Percentiles rank a stretch among this genome's conserved stretches.
These are phyloP conservation scores for Actinia equina DNA, from an alignment of 64 coral and sea anemone species.

Conservation along the genomic window DNA sequence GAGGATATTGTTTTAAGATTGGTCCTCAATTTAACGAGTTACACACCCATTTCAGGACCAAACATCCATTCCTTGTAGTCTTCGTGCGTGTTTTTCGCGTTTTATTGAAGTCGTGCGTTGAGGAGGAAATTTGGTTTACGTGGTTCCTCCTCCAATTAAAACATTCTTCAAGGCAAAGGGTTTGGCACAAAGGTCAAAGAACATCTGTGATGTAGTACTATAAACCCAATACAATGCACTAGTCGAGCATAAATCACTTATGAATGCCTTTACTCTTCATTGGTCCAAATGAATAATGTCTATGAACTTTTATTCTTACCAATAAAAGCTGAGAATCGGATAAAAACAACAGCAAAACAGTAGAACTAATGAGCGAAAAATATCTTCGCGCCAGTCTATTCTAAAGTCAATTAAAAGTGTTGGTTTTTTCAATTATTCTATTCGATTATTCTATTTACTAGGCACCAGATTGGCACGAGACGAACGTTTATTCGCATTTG, in stretches of 20 bases:
- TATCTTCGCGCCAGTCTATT: conserved; percentile 21
- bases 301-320: background rate
- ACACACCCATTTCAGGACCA: background rate
- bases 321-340: background rate
- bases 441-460: conserved; percentile 14
- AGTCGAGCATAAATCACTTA: background rate
- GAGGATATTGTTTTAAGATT: background rate
- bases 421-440: conserved; percentile 1
- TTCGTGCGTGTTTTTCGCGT: background rate
- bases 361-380: conserved; percentile 3
- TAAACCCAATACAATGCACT: background rate
- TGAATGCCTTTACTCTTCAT: background rate
- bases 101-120: background rate
- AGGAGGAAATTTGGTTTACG: background rate
- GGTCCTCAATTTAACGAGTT: conserved; percentile 1
- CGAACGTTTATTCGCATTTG: conserved; percentile 17
- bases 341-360: background rate
- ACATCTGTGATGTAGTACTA: background rate
- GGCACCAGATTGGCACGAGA: conserved; percentile 13
- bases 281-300: background rate
- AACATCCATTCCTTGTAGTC: background rate
- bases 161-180: background rate
- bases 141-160: conserved; percentile 4
- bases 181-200: background rate
- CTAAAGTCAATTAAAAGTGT: conserved; percentile 9